Conservation (phyloP, 2,113 vertebrate species). For the Siphamia tubifer region DNA sequence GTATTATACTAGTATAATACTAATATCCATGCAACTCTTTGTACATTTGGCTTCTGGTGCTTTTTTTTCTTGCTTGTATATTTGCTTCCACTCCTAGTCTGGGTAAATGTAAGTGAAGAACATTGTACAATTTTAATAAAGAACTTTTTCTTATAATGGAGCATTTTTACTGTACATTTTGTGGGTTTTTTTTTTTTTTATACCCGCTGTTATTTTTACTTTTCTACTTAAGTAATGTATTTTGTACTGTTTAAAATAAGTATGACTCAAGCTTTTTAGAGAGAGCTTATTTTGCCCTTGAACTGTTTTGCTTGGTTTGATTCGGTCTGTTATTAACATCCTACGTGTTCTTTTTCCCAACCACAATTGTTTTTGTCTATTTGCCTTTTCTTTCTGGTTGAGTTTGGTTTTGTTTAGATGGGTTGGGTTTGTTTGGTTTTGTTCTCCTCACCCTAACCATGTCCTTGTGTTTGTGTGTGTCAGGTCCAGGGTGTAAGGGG, state of each 20-base stretch:
- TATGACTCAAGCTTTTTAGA: conserved; percentile 37
- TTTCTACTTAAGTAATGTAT: background rate
- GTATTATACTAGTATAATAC: too few species aligned
- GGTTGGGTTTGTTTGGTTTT: conserved; percentile 51
- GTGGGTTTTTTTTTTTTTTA: too few species aligned
- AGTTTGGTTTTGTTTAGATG: conserved; percentile 37
- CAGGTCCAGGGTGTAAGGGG: conserved; percentile 71
- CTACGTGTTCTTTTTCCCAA: conserved; percentile 21
- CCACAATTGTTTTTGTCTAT: conserved; percentile 63
- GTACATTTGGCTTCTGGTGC: too few species aligned
- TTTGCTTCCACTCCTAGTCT: too few species aligned
- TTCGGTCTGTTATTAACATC: conserved; percentile 62
- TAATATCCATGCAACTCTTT: too few species aligned
- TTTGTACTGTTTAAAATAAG: conserved; percentile 34
- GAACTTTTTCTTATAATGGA: background rate
- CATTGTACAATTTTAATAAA: too few species aligned
- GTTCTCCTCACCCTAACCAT: conserved; percentile 17
- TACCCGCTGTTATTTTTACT: background rate
- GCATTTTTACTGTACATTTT: background rate
- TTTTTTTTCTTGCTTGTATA: too few species aligned
- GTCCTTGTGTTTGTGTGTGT: conserved; percentile 40
- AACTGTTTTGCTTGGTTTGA: conserved; percentile 45
- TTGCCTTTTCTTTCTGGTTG: conserved; percentile 35
- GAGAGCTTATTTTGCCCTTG: conserved; percentile 24
- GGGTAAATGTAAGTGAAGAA: too few species aligned